Evolutionary conservation across 1,140 invertebrate genomes (phyloP), one percentile per base, ranked within the genome.

Genomic region (Sminthurinus signatus): DNA sequence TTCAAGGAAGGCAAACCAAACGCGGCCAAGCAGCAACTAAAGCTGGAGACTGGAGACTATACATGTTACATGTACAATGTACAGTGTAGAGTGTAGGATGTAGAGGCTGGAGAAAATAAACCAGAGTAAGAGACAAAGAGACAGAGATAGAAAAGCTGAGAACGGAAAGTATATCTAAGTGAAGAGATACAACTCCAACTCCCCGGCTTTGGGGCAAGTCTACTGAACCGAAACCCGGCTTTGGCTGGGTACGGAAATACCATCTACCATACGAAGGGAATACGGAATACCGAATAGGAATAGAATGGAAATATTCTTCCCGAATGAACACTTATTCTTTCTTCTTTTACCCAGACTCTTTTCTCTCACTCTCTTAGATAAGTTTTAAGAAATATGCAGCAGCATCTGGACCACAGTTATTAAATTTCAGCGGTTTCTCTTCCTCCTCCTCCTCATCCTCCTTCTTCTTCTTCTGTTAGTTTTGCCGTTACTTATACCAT

Each of bases 351-450:
- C 8, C 44, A 48, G 5, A 21, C 5, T n/a, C 44, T 48, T 25
- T n/a, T 48, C n/a, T 19, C 44, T 48, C 44, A 4, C 44, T 48
- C 44, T 48, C 44, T 12, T 12, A 48, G 8, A 48, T 48, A 48
- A 48, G n/a, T 48, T 19, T 48, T 15, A 52, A 52, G 50, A 52
- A 52, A 27, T 52, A 52, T 28, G 50, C 21, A 52, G 50, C 21
- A 52, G 50, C 50, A 52, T 52, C 50, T 52, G 50, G 23, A 52
- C 14, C 25, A 28, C 19, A 52, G 14, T 52, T 48, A 48, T 48
- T 52, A 52, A 52, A 52, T 52, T 52, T 52, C 44, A 48, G 44
- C 50, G 50, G 50, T 52, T 52, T 52, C 50, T 25, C 27, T 28
- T 25, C 23, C 50, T 8, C 5, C 44, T n/a, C 44, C 5, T 15